A percentile compares a stretch with the other conserved stretches of the same genome.
phyloP scores from a whole-genome alignment of 2,113 vertebrate genomes.

The Sinocyclocheilus maitianheensis region DNA sequence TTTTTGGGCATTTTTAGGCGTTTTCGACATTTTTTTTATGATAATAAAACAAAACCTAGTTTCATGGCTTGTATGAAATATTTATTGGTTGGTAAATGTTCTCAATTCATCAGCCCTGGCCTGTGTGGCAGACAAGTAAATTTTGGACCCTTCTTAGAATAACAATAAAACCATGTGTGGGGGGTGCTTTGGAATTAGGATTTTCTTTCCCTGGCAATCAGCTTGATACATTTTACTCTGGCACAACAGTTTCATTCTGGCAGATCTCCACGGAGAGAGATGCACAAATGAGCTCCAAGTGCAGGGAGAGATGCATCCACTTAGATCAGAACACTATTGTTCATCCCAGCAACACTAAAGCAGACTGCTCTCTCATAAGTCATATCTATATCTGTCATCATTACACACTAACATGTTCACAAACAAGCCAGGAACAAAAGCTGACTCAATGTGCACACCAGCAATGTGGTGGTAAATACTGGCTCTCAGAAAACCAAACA shows the following conservation, averaged over 20 bases:
- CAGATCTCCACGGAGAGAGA: conserved; percentile 30
- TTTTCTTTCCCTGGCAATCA: neutral
- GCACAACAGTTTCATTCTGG: neutral
- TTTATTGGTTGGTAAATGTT: neutral
- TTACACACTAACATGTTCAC: conserved; percentile 34
- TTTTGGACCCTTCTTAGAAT: neutral
- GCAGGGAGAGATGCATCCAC: conserved; percentile 7
- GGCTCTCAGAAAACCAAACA: conserved; percentile 14
- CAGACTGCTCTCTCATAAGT: conserved; percentile 42
- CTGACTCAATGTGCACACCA: conserved; percentile 5
- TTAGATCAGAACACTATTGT: conserved; percentile 23
- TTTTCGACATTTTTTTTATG: neutral
- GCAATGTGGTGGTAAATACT: conserved; percentile 22
- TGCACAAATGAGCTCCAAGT: conserved; percentile 31
- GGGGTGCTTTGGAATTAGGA: conserved; percentile 20
- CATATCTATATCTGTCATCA: conserved; percentile 10
- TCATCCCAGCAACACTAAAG: conserved; percentile 21
- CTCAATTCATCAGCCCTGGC: neutral
- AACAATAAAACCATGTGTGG: neutral
- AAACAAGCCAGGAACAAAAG: conserved; percentile 38
- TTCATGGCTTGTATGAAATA: neutral
- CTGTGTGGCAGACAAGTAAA: neutral
- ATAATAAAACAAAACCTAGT: neutral
- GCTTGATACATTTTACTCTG: conserved; percentile 13
- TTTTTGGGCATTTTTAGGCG: no score